Evolutionary conservation across 2,888 invertebrate species (phyloP).

Genomic region (Campoletis raptor): DNA sequence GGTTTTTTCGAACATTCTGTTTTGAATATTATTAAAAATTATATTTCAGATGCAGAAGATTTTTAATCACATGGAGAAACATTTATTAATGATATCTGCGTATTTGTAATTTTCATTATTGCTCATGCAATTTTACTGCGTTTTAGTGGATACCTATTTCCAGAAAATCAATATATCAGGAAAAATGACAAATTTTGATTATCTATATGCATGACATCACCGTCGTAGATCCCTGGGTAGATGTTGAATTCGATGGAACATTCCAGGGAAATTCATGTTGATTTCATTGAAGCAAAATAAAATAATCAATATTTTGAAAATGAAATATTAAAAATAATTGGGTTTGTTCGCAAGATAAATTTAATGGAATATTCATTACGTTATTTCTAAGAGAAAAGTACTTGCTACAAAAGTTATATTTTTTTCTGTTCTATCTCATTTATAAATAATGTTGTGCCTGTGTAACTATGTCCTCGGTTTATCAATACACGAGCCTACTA

Average conservation of each 20-base stretch:
- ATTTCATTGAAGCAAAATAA: background rate
- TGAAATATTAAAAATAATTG: background rate
- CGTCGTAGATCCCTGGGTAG: too few species aligned
- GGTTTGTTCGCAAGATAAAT: background rate
- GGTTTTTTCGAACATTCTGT: background rate
- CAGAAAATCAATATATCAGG: too few species aligned
- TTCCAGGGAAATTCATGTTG: too few species aligned
- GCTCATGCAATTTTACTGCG: too few species aligned
- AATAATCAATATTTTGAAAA: background rate
- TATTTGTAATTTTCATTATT: background rate
- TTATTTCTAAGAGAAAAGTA: background rate
- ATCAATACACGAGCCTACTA: background rate
- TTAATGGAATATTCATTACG: background rate
- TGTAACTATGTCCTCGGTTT: background rate
- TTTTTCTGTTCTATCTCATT: background rate
- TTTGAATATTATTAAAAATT: background rate
- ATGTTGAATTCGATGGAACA: too few species aligned
- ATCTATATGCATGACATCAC: too few species aligned
- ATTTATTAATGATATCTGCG: background rate
- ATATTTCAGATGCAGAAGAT: background rate
- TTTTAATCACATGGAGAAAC: background rate
- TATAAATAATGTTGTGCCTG: background rate
- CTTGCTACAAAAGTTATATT: background rate
- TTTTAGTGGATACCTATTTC: too few species aligned
- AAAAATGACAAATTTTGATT: too few species aligned